Base-by-base conservation (phyloP, 2,113 vertebrate species). In the Trogon melanurus region DNA sequence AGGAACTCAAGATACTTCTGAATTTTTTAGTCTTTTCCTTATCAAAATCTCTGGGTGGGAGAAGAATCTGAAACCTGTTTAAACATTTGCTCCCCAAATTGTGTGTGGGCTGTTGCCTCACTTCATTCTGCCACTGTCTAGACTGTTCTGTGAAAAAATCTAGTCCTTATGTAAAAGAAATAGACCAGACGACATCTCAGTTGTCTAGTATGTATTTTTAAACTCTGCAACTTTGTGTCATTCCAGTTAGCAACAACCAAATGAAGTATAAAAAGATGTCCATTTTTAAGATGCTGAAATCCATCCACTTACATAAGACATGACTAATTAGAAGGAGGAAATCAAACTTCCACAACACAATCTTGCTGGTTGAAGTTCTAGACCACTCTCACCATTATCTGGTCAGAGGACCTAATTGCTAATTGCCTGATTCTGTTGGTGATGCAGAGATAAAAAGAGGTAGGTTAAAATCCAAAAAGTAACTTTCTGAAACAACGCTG, bases 121-220 rank as follows among this genome's bases (percentile, higher is more conserved):
- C 62, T 93, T 92, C 91, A 82, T 92, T 95, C 89, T 96, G 94
- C 87, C 80, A 95, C 80, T 0, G 78, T 97, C 96, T 96, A 95
- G 95, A 96, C 94, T 95, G 75, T 88, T 87, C 89, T 50, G 81
- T 82, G 70, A 96, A 91, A 95, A 96, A 92, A 89, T 79, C 79
- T 57, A 93, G 65, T 95, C 62, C 69, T 96, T 96, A 95, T 93
- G 89, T 95, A 95, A 95, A 96, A 93, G 91, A 78, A 92, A 79
- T 61, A 97, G 80, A 91, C 80, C 86, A 95, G 91, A 76, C 50
- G 22, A 93, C 7, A 0, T 84, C 78, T 97, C 94, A 93, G 94
- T 95, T 96, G 93, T 92, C 94, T 95, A 95, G 94, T 85, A 85
- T 64, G 48, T 92, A 95, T 96, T 96, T 96, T 94, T 95, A 96